Evolutionary conservation across 2,797 vertebrate genomes (phyloP), one percentile per base, ranked within the genome.

Genomic region (Chromis chromis): DNA sequence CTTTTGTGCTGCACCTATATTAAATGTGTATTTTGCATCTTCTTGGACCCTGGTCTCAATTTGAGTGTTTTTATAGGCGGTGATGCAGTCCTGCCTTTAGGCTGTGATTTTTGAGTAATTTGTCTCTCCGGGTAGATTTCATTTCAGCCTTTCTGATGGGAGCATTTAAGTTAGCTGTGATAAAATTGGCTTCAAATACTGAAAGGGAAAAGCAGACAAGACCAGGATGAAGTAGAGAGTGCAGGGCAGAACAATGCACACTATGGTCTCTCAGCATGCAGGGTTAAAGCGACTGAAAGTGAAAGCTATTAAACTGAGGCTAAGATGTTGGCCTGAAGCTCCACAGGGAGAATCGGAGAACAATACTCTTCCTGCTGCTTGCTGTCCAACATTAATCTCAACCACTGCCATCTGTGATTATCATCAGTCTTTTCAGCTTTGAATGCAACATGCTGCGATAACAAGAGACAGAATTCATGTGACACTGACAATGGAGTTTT

Each of bases 401-500:
- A 19, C 19, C 14, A 7, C 49, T 68, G 50, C 61, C 48, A 62
- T 56, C 25, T 22, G 36, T 59, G 72, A 82, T 76, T 62, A 81
- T 50, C 42, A 62, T 67, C 57, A 66, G 25, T 40, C 12, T 19
- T 65, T 64, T 65, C 46, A 61, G 27, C 46, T 60, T 31, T n/a
- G 40, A 49, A 57, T 44, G 48, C 25, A 52, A 72, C 13, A 8
- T 22, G 49, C 11, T 36, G 36, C 16, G 59, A 52, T 42, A 71
- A 49, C 21, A 36, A 36, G 10, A 36, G 33, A 36, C 33, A 3
- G 33, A 36, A 36, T 36, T 10, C 33, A 36, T 36, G 33, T 36
- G 33, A 36, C 33, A 36, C 33, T 36, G 33, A 36, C 10, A n/a
- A 28, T 60, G 19, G 12, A 25, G 25, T 57, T 68, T 69, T 22